Evolutionary conservation across 2,113 vertebrate genomes (phyloP).

Genomic region (Stictonetta naevosa): DNA sequence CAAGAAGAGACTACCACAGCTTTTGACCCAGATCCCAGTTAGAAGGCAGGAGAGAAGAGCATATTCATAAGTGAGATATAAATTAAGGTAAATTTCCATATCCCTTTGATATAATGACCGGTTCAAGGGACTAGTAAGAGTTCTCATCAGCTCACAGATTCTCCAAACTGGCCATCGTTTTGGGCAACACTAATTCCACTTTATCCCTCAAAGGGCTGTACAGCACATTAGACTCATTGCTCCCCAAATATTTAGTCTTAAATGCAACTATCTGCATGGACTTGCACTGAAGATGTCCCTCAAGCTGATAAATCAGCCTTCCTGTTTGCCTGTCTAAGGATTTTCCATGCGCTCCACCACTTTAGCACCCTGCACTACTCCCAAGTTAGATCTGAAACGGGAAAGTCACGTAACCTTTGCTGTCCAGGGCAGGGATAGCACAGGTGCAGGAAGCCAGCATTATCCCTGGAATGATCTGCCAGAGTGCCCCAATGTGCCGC

Average conservation of each 20-base stretch:
- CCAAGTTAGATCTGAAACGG: background rate
- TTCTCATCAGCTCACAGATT: background rate
- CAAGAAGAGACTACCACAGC: background rate
- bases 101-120: background rate
- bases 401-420: background rate
- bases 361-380: background rate
- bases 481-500: background rate
- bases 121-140: background rate
- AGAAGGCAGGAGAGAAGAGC: background rate
- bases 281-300: background rate
- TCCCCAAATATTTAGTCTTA: background rate
- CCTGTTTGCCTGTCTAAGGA: background rate
- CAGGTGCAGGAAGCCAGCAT: fast-evolving
- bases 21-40: background rate
- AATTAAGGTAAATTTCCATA: background rate
- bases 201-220: background rate
- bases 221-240: background rate
- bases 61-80: background rate
- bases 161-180: background rate
- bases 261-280: background rate
- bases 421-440: background rate
- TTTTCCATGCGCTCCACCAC: background rate
- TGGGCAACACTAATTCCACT: background rate
- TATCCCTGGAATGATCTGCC: background rate
- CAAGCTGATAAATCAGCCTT: background rate